Evolutionary conservation across 2,113 vertebrate species (phyloP).

Genomic region (Thomomys bottae): DNA sequence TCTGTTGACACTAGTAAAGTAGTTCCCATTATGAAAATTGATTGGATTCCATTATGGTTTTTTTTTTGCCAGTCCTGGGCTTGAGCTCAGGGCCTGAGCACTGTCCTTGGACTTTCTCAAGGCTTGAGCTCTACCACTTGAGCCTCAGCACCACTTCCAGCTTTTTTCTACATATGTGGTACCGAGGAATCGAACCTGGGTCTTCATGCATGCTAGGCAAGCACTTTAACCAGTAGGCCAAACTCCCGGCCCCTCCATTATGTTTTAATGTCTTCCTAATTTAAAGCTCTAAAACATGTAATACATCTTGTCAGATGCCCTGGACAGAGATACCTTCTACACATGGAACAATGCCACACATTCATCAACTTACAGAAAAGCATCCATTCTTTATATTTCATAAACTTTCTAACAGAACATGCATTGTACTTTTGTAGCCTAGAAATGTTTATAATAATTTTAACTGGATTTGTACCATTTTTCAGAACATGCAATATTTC

Average conservation of each 20-base stretch:
- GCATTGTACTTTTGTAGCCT: background rate
- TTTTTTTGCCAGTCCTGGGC: too few relatives aligned
- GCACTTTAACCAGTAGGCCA: too few relatives aligned
- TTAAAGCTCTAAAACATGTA: slow-evolving; percentile 71
- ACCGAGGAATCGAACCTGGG: too few relatives aligned
- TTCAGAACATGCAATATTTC: slow-evolving; percentile 17
- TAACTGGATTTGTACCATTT: slow-evolving; percentile 12
- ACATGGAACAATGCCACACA: background rate
- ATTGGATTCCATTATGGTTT: slow-evolving; percentile 63
- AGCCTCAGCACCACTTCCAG: too few relatives aligned
- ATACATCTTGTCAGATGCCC: slow-evolving; percentile 68
- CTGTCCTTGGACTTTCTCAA: too few relatives aligned
- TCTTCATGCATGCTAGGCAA: too few relatives aligned
- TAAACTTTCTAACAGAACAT: background rate
- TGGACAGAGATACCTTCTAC: slow-evolving; percentile 42
- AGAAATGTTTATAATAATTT: slow-evolving; percentile 26
- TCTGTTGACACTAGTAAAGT: slow-evolving; percentile 44
- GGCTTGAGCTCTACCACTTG: too few relatives aligned
- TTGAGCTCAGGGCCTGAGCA: too few relatives aligned
- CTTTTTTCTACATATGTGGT: too few relatives aligned
- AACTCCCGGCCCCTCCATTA: too few relatives aligned
- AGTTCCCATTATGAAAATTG: slow-evolving; percentile 66
- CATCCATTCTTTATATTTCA: background rate
- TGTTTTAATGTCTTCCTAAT: slow-evolving; percentile 70
- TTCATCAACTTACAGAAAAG: background rate